Conservation (phyloP, 2,888 invertebrate genomes). For the Odontomyia ornata region DNA sequence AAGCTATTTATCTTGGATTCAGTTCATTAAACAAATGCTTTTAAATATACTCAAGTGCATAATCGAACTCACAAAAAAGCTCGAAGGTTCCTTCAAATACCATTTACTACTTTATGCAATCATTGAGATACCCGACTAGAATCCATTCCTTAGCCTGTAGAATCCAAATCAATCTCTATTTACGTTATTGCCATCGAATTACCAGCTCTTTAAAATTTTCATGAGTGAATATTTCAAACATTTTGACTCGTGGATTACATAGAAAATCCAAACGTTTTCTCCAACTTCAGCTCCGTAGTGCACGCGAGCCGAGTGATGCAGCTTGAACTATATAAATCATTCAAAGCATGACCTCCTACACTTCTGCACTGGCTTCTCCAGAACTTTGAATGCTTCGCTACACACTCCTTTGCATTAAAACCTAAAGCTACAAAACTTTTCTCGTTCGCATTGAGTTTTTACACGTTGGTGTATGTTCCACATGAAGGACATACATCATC, state of each 20-base stretch:
- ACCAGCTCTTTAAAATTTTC: conserved; percentile 40
- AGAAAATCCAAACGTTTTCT: conserved; percentile 31
- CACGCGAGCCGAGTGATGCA: conserved; percentile 22
- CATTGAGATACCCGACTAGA: neutral
- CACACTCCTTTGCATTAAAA: conserved; percentile 17
- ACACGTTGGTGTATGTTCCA: conserved; percentile 11
- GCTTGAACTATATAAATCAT: conserved; percentile 38
- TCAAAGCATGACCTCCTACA: conserved; percentile 34
- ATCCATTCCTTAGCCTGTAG: neutral
- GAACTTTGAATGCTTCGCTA: conserved; percentile 3
- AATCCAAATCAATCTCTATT: conserved; percentile 36
- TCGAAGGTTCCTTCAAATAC: neutral
- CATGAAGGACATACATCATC: conserved; percentile 38
- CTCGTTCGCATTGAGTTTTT: conserved; percentile 31
- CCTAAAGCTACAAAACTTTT: conserved; percentile 8
- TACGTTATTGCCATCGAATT: conserved; percentile 40
- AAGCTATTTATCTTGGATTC: too few species aligned
- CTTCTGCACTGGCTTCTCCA: neutral
- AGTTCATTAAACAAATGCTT: too few species aligned
- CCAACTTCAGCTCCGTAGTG: neutral
- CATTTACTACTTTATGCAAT: neutral
- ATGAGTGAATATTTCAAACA: conserved; percentile 39
- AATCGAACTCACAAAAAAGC: too few species aligned
- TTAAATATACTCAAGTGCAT: too few species aligned
- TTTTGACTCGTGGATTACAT: conserved; percentile 37